phyloP scores from a whole-genome alignment of 2,113 vertebrate genomes.

The Tyto alba region DNA sequence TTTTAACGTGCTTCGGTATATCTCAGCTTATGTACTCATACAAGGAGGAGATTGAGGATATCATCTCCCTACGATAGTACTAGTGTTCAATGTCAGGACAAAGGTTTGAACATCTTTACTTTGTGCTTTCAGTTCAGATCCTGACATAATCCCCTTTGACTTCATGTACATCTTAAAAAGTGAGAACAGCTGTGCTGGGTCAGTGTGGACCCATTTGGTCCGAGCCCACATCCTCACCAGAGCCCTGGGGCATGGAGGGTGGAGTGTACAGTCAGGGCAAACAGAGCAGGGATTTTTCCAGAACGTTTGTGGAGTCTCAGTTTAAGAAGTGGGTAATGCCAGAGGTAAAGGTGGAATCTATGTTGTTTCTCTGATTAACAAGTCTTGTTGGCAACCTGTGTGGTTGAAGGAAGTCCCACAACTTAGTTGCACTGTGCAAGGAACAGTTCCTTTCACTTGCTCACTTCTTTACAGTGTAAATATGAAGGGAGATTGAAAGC shows the following conservation, averaged over 20 bases:
- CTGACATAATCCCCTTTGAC: neutral
- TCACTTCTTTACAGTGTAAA: rapidly evolving
- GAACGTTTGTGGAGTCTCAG: rapidly evolving
- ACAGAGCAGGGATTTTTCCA: rapidly evolving
- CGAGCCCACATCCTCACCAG: rapidly evolving
- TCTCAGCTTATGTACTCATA: too few relatives aligned
- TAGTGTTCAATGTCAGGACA: neutral
- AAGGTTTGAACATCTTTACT: neutral
- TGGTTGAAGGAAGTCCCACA: too few relatives aligned
- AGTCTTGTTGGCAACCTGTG: rapidly evolving
- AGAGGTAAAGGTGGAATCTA: neutral
- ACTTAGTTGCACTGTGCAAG: rapidly evolving
- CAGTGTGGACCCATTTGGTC: rapidly evolving
- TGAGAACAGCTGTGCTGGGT: neutral
- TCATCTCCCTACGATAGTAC: rapidly evolving
- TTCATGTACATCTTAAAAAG: neutral
- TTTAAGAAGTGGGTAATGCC: neutral
- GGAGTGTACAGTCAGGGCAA: neutral
- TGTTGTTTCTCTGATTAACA: rapidly evolving
- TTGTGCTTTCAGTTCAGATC: neutral
- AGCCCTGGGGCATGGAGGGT: neutral
- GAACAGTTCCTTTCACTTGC: neutral
- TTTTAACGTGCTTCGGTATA: too few relatives aligned
- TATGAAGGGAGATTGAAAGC: neutral
- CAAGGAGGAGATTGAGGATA: too few relatives aligned